phyloP scores from a whole-genome alignment of 2,888 invertebrate genomes.

The Vandiemenella viatica region DNA sequence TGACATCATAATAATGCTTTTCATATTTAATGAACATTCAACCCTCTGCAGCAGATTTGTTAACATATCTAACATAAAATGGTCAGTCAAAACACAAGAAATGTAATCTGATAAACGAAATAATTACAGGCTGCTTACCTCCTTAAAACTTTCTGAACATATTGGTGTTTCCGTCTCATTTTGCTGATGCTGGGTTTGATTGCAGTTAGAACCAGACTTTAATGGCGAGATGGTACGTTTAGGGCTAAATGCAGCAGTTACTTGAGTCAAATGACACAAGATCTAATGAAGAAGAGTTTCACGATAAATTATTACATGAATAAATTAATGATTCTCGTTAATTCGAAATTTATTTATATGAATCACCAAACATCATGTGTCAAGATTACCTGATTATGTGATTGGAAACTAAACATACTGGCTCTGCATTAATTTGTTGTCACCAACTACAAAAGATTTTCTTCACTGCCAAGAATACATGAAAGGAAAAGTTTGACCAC shows the following conservation, averaged over 20 bases:
- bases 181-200: conserved; percentile 22
- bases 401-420: conserved; percentile 35
- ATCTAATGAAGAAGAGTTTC: conserved; percentile 5
- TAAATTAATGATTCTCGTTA: neutral
- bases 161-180: conserved; percentile 23
- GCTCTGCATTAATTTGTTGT: no score
- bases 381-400: conserved; percentile 32
- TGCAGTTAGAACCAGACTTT: conserved; percentile 12
- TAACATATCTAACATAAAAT: no score
- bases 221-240: conserved; percentile 24
- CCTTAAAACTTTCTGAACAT: conserved; percentile 32
- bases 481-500: no score
- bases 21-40: no score
- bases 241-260: conserved; percentile 29
- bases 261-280: conserved; percentile 29
- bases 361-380: neutral
- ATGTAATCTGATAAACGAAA: neutral
- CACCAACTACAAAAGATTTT: neutral
- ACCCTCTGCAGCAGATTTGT: no score
- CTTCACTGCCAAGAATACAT: no score
- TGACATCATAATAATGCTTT: no score
- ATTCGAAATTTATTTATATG: neutral
- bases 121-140: conserved; percentile 18
- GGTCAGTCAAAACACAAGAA: no score
- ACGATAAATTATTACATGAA: neutral